Evolutionary conservation across 2,888 invertebrate species (phyloP).

Genomic region (Panzeria rudis): DNA sequence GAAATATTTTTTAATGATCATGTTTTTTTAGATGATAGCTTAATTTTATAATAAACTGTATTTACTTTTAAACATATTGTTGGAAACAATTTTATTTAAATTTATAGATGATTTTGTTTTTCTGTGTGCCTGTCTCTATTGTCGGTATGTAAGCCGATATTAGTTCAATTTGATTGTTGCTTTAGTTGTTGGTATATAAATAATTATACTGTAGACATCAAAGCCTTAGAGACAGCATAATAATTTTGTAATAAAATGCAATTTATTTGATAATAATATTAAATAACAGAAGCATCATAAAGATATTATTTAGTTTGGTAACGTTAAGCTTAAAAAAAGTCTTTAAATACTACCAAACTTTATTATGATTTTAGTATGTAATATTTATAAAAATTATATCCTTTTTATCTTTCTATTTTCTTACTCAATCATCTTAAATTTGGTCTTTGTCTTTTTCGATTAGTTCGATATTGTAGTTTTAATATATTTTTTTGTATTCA

Average conservation of each 20-base stretch:
- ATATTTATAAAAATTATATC: background rate
- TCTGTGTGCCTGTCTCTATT: background rate
- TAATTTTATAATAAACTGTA: conserved; percentile 10
- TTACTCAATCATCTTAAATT: background rate
- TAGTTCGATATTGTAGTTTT: background rate
- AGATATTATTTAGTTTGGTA: background rate
- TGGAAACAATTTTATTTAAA: conserved; percentile 30
- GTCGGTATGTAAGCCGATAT: conserved; percentile 38
- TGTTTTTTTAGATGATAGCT: background rate
- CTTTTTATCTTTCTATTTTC: background rate
- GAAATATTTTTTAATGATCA: background rate
- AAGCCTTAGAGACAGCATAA: conserved; percentile 35
- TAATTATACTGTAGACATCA: conserved; percentile 18
- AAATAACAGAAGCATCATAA: conserved; percentile 25
- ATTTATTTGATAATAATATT: conserved; percentile 37
- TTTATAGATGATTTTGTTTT: conserved; percentile 20
- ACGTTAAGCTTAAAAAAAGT: background rate
- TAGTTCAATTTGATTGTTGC: conserved; percentile 32
- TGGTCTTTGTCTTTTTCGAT: background rate
- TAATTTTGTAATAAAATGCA: conserved; percentile 20
- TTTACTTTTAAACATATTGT: background rate
- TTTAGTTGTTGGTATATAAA: conserved; percentile 25
- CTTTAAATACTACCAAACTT: background rate
- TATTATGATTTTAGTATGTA: background rate
- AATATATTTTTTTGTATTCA: background rate